Conservation (phyloP, 2,113 vertebrate species). For the Peromyscus maniculatus region DNA sequence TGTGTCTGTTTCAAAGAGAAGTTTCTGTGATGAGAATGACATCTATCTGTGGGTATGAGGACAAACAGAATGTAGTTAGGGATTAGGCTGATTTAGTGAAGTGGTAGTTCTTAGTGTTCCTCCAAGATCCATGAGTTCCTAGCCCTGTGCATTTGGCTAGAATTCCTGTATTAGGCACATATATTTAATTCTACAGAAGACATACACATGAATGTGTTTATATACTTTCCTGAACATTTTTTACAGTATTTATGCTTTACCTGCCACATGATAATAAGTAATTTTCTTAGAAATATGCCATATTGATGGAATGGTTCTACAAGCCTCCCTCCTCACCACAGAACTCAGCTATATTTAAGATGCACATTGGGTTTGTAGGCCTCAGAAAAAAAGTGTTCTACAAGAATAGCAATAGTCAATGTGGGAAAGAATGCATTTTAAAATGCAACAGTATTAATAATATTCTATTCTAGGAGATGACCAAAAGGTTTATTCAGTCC, state of each 20-base stretch:
- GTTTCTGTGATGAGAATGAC: background rate
- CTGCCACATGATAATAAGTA: constrained; percentile 1
- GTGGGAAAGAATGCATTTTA: constrained; percentile 1
- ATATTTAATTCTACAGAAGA: constrained; percentile 9
- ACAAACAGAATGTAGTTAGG: background rate
- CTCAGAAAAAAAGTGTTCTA: background rate
- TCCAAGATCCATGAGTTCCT: background rate
- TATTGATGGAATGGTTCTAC: background rate
- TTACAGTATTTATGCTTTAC: constrained; percentile 1
- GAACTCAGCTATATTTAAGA: constrained; percentile 34
- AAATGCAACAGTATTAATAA: constrained; percentile 18
- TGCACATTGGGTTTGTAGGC: background rate
- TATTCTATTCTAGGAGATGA: background rate
- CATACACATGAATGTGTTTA: background rate
- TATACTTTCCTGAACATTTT: background rate
- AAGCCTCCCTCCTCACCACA: background rate
- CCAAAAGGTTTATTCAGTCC: background rate
- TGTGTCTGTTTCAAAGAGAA: background rate
- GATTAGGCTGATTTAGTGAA: background rate
- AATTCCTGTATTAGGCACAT: background rate
- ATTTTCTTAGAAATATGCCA: constrained; percentile 4
- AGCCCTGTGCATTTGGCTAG: background rate
- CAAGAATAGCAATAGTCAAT: background rate
- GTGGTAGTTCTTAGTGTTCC: background rate
- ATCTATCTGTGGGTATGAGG: background rate